These are phyloP conservation scores for Fabriciana adippe DNA, from an alignment of 2,888 invertebrate species.

Conservation along the genomic window DNA sequence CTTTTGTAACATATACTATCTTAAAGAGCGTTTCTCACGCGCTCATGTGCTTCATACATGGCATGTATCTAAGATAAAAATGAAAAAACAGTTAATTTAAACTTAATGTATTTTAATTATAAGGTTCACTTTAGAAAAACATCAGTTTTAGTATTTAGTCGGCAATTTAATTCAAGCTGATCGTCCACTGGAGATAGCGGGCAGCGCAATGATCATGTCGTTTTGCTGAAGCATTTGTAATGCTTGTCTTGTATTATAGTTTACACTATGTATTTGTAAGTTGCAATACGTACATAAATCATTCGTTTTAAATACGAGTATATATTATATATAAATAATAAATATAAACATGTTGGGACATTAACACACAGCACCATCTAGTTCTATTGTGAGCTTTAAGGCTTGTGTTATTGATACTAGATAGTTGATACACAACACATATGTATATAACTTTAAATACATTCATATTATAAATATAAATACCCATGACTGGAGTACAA, in stretches of 20 bases:
- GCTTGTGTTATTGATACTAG: too few relatives aligned
- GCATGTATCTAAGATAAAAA: slow-evolving; percentile 43
- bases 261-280: too few relatives aligned
- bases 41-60: slow-evolving; percentile 42
- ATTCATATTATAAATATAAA: too few relatives aligned
- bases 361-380: too few relatives aligned
- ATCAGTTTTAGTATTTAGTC: slow-evolving; percentile 1
- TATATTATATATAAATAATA: too few relatives aligned
- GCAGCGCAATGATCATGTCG: neutral
- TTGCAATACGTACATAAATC: too few relatives aligned
- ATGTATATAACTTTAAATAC: too few relatives aligned
- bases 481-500: too few relatives aligned
- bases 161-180: slow-evolving; percentile 21
- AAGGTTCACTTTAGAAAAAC: slow-evolving; percentile 41
- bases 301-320: too few relatives aligned
- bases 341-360: too few relatives aligned
- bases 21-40: slow-evolving; percentile 62
- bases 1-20: slow-evolving; percentile 55
- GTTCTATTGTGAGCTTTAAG: too few relatives aligned
- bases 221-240: neutral
- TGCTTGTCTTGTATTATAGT: neutral
- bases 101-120: neutral
- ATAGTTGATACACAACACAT: too few relatives aligned
- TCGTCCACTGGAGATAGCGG: slow-evolving; percentile 13
- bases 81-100: slow-evolving; percentile 13